These are phyloP conservation scores for Centroberyx gerrardi DNA, from an alignment of 2,797 vertebrate genomes.

Conservation along the genomic window DNA sequence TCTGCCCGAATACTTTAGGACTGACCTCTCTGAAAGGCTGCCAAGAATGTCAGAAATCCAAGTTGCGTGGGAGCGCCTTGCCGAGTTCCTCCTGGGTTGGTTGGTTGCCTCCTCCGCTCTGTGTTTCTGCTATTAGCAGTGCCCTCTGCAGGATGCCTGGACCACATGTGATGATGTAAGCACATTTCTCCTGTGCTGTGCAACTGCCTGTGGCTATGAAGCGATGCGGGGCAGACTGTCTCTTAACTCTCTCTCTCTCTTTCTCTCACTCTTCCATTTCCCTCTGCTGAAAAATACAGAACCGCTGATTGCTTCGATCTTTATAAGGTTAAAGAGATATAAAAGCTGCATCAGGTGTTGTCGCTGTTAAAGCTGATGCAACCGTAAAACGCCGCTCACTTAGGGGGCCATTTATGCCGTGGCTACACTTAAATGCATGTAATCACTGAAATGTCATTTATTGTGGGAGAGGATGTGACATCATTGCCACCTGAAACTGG, in stretches of 20 bases:
- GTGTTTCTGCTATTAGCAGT: conserved; percentile 81
- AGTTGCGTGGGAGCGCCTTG: conserved; percentile 81
- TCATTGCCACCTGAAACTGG: conserved; percentile 36
- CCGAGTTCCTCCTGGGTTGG: conserved; percentile 64
- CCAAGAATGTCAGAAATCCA: conserved; percentile 87
- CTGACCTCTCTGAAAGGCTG: conserved; percentile 83
- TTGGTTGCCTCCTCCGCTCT: conserved; percentile 62
- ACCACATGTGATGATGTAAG: conserved; percentile 84
- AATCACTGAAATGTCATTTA: conserved; percentile 31
- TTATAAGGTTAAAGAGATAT: conserved; percentile 41
- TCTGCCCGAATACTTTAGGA: conserved; percentile 81
- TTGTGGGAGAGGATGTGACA: conserved; percentile 31
- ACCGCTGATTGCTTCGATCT: conserved; percentile 41
- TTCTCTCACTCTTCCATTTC: conserved; percentile 11
- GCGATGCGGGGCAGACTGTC: conserved; percentile 61
- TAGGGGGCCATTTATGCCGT: neutral
- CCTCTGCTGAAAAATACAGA: conserved; percentile 37
- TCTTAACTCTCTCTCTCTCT: conserved; percentile 50
- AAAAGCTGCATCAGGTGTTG: conserved; percentile 51
- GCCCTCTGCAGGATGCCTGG: conserved; percentile 86
- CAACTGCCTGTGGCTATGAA: conserved; percentile 77
- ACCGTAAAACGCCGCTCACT: conserved; percentile 24
- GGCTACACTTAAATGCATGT: conserved; percentile 12
- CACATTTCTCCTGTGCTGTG: conserved; percentile 78
- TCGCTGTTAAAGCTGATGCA: conserved; percentile 20